A percentile compares a stretch with the other conserved stretches of the same genome.
Evolutionary conservation across 2,113 vertebrate genomes (phyloP).

Genomic region (Anarhynchus alexandrinus): DNA sequence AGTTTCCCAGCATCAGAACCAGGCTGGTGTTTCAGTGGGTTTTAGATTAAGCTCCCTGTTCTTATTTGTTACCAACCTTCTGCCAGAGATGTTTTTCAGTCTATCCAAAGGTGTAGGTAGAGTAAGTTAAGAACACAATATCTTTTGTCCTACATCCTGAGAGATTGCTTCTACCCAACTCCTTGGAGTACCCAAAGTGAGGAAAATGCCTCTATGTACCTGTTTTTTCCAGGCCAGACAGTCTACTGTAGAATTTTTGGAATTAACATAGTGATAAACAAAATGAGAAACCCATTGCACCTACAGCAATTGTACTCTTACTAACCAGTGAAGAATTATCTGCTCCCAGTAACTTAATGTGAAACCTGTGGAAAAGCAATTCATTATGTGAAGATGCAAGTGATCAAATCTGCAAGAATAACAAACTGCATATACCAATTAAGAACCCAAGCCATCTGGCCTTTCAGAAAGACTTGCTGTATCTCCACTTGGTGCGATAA

Average conservation of each 20-base stretch:
- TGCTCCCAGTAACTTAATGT: neutral
- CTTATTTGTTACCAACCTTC: neutral
- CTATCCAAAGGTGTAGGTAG: neutral
- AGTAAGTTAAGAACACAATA: neutral
- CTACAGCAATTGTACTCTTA: neutral
- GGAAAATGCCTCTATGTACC: neutral
- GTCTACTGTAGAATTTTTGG: neutral
- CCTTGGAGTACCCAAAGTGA: neutral
- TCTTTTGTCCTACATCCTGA: neutral
- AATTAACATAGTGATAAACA: neutral
- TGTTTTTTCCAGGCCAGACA: neutral
- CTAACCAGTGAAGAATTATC: neutral
- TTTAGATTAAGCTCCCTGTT: neutral
- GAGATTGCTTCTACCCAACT: neutral
- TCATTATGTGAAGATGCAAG: slow-evolving; percentile 2
- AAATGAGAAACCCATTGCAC: neutral
- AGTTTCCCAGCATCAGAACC: neutral
- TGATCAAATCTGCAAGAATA: slow-evolving; percentile 22
- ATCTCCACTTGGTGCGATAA: slow-evolving; percentile 11
- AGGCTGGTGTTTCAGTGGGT: neutral
- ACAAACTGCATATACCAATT: slow-evolving; percentile 42
- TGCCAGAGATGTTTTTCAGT: neutral
- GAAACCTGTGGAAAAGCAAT: slow-evolving; percentile 6
- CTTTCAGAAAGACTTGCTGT: slow-evolving; percentile 7
- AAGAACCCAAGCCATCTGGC: slow-evolving; percentile 52